Evolutionary conservation across 2,797 vertebrate species (phyloP).

Genomic region (Manis pentadactyla): DNA sequence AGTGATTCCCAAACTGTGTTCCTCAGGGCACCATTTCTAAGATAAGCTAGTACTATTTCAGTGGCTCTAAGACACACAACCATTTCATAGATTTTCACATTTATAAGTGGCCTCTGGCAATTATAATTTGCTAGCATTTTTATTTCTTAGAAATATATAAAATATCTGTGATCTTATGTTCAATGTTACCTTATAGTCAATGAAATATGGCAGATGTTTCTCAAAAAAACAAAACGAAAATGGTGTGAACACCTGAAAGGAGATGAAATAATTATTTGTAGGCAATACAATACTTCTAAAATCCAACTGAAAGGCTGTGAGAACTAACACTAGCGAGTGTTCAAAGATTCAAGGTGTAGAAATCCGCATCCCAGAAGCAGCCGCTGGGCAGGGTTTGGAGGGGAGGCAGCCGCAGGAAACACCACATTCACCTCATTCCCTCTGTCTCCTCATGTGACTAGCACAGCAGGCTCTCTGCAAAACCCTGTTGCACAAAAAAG

Average conservation of each 20-base stretch:
- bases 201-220: constrained; percentile 20
- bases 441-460: background rate
- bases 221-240: background rate
- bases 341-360: background rate
- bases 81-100: background rate
- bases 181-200: background rate
- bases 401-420: no score
- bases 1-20: background rate
- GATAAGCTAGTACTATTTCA: background rate
- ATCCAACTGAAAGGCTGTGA: background rate
- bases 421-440: background rate
- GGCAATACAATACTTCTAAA: background rate
- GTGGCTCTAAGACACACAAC: background rate
- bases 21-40: background rate
- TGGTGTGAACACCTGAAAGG: background rate
- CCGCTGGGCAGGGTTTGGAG: background rate
- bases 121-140: constrained; percentile 11
- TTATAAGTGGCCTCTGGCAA: background rate
- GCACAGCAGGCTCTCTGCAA: background rate
- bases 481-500: background rate
- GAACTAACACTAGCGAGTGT: background rate
- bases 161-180: background rate
- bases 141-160: background rate
- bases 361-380: background rate
- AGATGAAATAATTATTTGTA: background rate